Percentiles rank a stretch among this genome's conserved stretches.
phyloP scores from a whole-genome alignment of 2,888 invertebrate species.

The Rhorus exstirpatorius region DNA sequence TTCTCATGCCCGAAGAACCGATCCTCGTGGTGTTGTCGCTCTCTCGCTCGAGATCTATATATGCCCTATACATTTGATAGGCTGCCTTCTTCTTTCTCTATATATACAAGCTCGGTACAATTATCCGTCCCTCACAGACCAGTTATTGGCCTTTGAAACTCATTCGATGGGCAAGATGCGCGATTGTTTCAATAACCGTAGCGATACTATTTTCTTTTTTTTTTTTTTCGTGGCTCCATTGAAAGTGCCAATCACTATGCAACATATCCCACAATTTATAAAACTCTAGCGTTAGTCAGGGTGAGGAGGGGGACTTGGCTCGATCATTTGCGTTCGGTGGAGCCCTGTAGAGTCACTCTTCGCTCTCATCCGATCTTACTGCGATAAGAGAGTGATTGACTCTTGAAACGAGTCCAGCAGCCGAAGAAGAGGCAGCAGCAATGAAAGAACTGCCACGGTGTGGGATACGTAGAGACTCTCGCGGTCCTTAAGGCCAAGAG shows the following conservation, averaged over 20 bases:
- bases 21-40: conserved; percentile 6
- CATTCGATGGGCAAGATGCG: conserved; percentile 15
- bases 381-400: conserved; percentile 82
- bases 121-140: not conserved
- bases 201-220: not conserved
- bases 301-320: conserved; percentile 25
- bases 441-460: conserved; percentile 56
- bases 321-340: conserved; percentile 73
- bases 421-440: conserved; percentile 58
- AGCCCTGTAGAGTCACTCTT: conserved; percentile 67
- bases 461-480: conserved; percentile 61
- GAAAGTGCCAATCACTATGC: conserved; percentile 47
- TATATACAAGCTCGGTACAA: not conserved
- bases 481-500: conserved; percentile 70
- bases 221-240: not conserved
- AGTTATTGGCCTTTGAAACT: conserved; percentile 40
- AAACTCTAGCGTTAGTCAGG: conserved; percentile 38
- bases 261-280: not conserved
- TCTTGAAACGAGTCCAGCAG: conserved; percentile 78
- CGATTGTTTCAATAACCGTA: conserved; percentile 35
- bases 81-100: conserved; percentile 4
- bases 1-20: conserved; percentile 65
- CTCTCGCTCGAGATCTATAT: conserved; percentile 12
- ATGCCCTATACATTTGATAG: conserved; percentile 16
- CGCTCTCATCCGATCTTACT: conserved; percentile 71